Conservation (phyloP, 2,797 vertebrate genomes). For the Cephalopachus bancanus region DNA sequence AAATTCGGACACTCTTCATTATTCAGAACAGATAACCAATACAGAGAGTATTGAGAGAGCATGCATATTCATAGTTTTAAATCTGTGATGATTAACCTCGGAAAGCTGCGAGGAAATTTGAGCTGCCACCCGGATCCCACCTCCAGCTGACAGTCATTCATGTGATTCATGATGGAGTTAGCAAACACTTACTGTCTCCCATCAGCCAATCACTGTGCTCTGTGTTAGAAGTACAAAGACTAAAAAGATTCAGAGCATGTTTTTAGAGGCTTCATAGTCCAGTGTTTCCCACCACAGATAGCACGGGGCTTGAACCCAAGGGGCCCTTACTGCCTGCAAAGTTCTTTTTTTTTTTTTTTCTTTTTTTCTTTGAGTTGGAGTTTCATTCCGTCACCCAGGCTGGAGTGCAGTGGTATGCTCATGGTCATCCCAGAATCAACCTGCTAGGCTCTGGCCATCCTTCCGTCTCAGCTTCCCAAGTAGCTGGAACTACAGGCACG, state of each 20-base stretch:
- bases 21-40: not conserved
- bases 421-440: too few relatives aligned
- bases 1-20: not conserved
- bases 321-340: not conserved
- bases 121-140: not conserved
- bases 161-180: not conserved
- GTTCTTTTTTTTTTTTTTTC: not conserved
- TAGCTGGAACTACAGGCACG: too few relatives aligned
- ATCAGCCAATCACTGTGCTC: not conserved
- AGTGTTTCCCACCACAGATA: not conserved
- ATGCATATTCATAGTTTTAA: not conserved
- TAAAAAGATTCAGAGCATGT: not conserved
- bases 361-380: too few relatives aligned
- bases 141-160: not conserved
- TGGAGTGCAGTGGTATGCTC: too few relatives aligned
- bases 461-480: too few relatives aligned
- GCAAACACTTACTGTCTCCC: not conserved
- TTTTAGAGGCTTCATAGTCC: not conserved
- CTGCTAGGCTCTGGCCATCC: too few relatives aligned
- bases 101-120: not conserved
- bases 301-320: not conserved
- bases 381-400: too few relatives aligned
- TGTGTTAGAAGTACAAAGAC: not conserved
- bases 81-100: not conserved
- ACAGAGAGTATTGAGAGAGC: not conserved